Conservation (phyloP, 2,113 vertebrate species). For the Eurypyga helias region DNA sequence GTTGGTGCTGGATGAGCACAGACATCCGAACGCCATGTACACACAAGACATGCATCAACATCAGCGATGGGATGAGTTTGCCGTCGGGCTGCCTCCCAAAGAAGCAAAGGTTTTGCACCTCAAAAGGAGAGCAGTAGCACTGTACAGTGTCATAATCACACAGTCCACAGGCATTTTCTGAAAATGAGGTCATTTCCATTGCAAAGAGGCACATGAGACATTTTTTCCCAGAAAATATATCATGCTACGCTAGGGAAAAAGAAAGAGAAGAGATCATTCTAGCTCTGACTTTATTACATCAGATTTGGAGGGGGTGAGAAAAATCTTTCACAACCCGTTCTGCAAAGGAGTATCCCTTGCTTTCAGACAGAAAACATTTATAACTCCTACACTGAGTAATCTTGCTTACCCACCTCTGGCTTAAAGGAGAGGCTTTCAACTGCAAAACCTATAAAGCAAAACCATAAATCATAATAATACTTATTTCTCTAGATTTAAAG, state of each 20-base stretch:
- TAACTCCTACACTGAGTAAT: neutral
- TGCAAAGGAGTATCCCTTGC: neutral
- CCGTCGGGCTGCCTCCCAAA: neutral
- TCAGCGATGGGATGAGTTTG: accelerated
- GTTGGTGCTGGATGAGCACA: neutral
- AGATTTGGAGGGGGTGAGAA: neutral
- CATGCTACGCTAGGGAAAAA: neutral
- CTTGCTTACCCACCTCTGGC: neutral
- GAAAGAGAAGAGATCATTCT: neutral
- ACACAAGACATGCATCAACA: accelerated
- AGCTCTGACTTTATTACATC: neutral
- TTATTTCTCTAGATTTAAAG: neutral
- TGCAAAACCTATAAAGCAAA: neutral
- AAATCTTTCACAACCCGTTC: neutral
- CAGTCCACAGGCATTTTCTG: neutral
- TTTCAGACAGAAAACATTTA: neutral
- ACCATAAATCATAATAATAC: neutral
- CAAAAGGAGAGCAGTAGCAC: neutral
- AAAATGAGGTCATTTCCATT: slow-evolving; percentile 22
- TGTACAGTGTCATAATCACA: neutral
- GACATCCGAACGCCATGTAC: neutral
- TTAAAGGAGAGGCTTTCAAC: neutral
- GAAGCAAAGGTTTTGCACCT: neutral
- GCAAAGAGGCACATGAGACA: neutral
- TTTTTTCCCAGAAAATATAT: slow-evolving; percentile 31